Evolutionary conservation across 2,888 invertebrate species (phyloP).

Genomic region (Netelia fuscicornis): DNA sequence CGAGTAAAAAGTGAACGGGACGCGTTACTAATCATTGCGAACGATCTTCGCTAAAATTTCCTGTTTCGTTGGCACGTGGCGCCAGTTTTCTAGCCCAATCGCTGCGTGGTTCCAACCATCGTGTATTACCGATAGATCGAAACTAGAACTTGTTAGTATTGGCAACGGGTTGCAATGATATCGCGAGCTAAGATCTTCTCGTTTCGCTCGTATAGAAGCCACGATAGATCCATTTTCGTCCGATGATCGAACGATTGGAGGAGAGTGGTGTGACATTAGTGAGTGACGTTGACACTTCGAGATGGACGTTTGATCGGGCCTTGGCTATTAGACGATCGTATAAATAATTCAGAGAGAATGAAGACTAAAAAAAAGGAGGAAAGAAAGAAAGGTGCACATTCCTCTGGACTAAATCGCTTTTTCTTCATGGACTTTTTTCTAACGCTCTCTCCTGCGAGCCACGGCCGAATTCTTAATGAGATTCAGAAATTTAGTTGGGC

Average conservation of each 20-base stretch:
- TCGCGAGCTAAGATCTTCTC: slow-evolving; percentile 25
- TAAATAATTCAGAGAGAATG: slow-evolving; percentile 57
- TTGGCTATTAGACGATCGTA: slow-evolving; percentile 24
- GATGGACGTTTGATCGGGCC: slow-evolving; percentile 9
- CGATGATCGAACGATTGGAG: slow-evolving; percentile 61
- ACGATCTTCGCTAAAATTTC: slow-evolving; percentile 15
- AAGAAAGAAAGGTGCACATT: slow-evolving; percentile 14
- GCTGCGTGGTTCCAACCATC: slow-evolving; percentile 18
- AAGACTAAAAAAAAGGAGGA: background rate
- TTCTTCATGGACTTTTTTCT: slow-evolving; percentile 27
- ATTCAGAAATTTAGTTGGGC: background rate
- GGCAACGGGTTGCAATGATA: slow-evolving; percentile 35
- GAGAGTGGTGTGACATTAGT: slow-evolving; percentile 53
- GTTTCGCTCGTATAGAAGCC: slow-evolving; percentile 7
- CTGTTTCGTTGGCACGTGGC: slow-evolving; percentile 51
- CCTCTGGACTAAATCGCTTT: slow-evolving; percentile 28
- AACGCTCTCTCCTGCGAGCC: background rate
- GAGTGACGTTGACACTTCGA: slow-evolving; percentile 52
- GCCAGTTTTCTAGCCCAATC: slow-evolving; percentile 22
- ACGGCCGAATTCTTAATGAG: background rate
- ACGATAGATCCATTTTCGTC: slow-evolving; percentile 35
- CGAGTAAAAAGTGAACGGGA: slow-evolving; percentile 35
- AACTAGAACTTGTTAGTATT: slow-evolving; percentile 42
- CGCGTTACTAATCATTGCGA: slow-evolving; percentile 24
- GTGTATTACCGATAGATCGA: slow-evolving; percentile 35